Conservation (phyloP, 2,888 invertebrate species). For the Drosophila birchii region DNA sequence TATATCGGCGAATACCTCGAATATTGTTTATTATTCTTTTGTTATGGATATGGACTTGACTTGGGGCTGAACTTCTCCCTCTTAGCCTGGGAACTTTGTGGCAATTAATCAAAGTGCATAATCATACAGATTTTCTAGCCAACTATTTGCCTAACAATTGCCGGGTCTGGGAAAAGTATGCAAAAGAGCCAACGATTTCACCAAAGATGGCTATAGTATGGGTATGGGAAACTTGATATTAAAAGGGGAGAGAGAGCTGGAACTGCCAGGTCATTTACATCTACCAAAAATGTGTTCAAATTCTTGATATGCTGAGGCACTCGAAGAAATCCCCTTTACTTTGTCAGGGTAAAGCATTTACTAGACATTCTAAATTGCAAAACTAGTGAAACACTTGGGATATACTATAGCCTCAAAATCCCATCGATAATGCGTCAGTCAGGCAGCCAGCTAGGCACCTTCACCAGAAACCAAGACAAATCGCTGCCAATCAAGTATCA, state of each 20-base stretch:
- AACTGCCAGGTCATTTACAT: constrained; percentile 1
- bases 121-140: constrained; percentile 30
- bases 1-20: constrained; percentile 26
- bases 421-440: constrained; percentile 30
- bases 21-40: constrained; percentile 70
- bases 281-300: constrained; percentile 6
- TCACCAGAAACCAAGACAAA: constrained; percentile 52
- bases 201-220: not conserved
- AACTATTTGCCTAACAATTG: constrained; percentile 27
- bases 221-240: constrained; percentile 4
- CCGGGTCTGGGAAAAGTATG: constrained; percentile 46
- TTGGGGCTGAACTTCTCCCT: constrained; percentile 36
- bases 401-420: constrained; percentile 12
- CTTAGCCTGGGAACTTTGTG: constrained; percentile 69
- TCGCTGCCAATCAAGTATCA: constrained; percentile 70
- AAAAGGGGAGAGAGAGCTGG: constrained; percentile 2
- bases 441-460: constrained; percentile 20
- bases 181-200: constrained; percentile 26
- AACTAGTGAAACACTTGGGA: constrained; percentile 28
- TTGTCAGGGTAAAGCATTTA: constrained; percentile 16
- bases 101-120: constrained; percentile 75
- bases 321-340: constrained; percentile 20
- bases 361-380: constrained; percentile 48
- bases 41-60: constrained; percentile 56
- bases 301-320: not conserved